A percentile compares a stretch with the other conserved stretches of the same genome.
Evolutionary conservation across 2,888 invertebrate genomes (phyloP).

Genomic region (Cryptus armator): DNA sequence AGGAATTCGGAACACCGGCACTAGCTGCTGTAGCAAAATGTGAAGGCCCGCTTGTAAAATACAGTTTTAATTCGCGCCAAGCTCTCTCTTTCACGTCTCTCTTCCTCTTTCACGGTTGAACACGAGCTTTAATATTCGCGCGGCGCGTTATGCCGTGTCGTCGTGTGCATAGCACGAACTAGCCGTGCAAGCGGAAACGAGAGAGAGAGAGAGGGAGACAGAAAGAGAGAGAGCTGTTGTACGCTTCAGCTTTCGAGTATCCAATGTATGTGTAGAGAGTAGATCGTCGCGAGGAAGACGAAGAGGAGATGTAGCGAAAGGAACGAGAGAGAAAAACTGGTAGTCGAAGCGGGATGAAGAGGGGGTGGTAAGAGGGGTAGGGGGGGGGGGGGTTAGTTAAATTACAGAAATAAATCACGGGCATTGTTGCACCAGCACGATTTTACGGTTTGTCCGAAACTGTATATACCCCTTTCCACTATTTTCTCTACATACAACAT

Average conservation of each 20-base stretch:
- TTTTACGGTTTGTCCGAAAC: constrained; percentile 72
- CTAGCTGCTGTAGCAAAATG: constrained; percentile 40
- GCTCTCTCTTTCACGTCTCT: constrained; percentile 20
- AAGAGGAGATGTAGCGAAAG: constrained; percentile 47
- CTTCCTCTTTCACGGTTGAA: constrained; percentile 13
- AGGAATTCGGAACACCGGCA: not conserved
- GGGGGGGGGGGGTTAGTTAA: constrained; percentile 73
- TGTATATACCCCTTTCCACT: constrained; percentile 31
- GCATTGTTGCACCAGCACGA: constrained; percentile 73
- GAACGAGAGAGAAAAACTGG: constrained; percentile 12
- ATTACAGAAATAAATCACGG: constrained; percentile 78
- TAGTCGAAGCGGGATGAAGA: constrained; percentile 9
- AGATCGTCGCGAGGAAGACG: constrained; percentile 55
- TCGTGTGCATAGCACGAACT: constrained; percentile 38
- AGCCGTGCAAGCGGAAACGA: not conserved
- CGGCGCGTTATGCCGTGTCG: constrained; percentile 50
- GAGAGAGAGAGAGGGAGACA: not conserved
- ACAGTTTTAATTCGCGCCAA: constrained; percentile 75
- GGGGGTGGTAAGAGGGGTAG: constrained; percentile 15
- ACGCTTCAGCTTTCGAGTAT: constrained; percentile 21
- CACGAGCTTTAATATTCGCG: constrained; percentile 72
- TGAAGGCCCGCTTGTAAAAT: constrained; percentile 70
- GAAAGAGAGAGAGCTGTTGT: constrained; percentile 11
- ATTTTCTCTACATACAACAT: not conserved
- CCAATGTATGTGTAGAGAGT: constrained; percentile 25